A percentile compares a stretch with the other conserved stretches of the same genome.
Conservation (phyloP, 1,140 invertebrate genomes). For the Drosophila arizonae region DNA sequence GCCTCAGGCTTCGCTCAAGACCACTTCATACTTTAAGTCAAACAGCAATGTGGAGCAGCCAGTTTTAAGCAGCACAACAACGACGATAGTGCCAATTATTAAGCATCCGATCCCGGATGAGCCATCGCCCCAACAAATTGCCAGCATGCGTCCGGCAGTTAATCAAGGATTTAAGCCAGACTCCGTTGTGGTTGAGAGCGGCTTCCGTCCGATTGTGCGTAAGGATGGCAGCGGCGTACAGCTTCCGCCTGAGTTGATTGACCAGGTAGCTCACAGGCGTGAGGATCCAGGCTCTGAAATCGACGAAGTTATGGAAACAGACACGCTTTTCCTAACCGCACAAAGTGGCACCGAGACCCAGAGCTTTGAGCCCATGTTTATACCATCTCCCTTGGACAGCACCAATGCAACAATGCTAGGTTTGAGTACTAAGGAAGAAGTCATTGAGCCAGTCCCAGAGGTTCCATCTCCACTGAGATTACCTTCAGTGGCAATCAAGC, state of each 20-base stretch:
- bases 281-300: conserved; percentile 84
- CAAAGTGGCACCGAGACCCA: conserved; percentile 84
- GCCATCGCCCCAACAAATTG: conserved; percentile 84
- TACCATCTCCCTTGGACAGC: conserved; percentile 87
- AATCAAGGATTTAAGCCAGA: conserved; percentile 91
- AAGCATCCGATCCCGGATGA: conserved; percentile 79
- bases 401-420: conserved; percentile 83
- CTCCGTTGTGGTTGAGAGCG: conserved; percentile 91
- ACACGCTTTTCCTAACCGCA: conserved; percentile 74
- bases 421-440: conserved; percentile 79
- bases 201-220: conserved; percentile 91
- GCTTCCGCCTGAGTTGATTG: conserved; percentile 82
- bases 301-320: conserved; percentile 83
- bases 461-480: conserved; percentile 52
- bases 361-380: conserved; percentile 89
- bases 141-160: conserved; percentile 84
- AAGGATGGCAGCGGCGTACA: conserved; percentile 82
- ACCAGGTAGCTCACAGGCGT: conserved; percentile 83
- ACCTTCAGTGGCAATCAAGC: conserved; percentile 56
- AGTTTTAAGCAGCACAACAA: conserved; percentile 13
- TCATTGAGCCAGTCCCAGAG: conserved; percentile 17
- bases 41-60: conserved; percentile 47
- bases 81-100: conserved; percentile 33
- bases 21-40: conserved; percentile 22
- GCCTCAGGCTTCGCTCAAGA: conserved; percentile 57